phyloP scores from a whole-genome alignment of 2,113 vertebrate species.

The Ceyx cyanopectus region DNA sequence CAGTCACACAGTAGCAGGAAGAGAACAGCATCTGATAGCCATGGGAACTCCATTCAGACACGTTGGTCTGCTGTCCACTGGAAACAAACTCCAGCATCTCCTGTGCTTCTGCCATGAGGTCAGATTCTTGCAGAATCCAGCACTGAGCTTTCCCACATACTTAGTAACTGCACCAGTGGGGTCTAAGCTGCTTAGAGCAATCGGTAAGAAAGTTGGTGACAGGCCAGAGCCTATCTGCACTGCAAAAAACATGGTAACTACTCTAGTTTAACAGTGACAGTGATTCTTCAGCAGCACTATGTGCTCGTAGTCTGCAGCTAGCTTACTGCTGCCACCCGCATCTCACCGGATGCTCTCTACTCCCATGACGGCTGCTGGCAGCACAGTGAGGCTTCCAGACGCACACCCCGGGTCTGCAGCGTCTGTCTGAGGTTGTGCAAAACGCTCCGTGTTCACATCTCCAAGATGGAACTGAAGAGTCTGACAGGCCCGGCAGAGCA shows the following conservation, averaged over 20 bases:
- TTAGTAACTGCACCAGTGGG: not conserved
- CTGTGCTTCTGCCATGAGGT: not conserved
- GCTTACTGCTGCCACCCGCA: not conserved
- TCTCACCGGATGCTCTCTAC: not conserved
- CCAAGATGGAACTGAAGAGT: not conserved
- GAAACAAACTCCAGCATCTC: not conserved
- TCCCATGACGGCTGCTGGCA: no score
- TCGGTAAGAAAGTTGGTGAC: not conserved
- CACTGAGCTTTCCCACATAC: not conserved
- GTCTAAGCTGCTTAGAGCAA: not conserved
- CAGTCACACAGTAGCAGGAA: not conserved
- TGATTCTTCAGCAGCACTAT: not conserved
- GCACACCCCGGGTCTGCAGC: not conserved
- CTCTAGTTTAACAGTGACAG: not conserved
- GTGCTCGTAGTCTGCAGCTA: not conserved
- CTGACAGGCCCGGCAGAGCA: not conserved
- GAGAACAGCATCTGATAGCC: not conserved
- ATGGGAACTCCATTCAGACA: not conserved
- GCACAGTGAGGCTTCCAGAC: not conserved
- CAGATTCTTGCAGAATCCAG: not conserved
- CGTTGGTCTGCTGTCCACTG: rapidly evolving
- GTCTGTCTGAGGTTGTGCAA: not conserved
- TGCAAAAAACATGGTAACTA: not conserved
- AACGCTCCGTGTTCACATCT: rapidly evolving
- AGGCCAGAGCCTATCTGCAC: not conserved